A percentile compares a stretch with the other conserved stretches of the same genome.
These are phyloP conservation scores for Stenodera caucasica DNA, from an alignment of 2,888 invertebrate genomes.

Conservation along the genomic window DNA sequence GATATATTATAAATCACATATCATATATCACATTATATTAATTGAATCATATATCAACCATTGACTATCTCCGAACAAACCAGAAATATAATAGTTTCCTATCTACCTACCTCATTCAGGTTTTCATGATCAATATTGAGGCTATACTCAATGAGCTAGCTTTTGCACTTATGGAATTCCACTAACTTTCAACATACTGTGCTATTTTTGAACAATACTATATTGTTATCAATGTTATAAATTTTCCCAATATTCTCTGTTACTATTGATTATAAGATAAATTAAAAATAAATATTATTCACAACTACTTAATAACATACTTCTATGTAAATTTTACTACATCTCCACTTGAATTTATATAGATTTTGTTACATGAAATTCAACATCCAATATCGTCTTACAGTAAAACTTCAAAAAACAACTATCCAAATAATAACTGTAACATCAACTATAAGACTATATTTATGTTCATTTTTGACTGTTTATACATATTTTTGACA, in stretches of 20 bases:
- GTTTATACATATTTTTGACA: too few species aligned
- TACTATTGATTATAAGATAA: background rate
- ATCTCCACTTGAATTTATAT: too few species aligned
- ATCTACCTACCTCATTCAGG: slow-evolving; percentile 17
- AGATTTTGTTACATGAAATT: too few species aligned
- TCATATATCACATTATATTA: slow-evolving; percentile 26
- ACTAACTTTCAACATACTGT: slow-evolving; percentile 16
- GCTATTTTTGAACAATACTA: slow-evolving; percentile 23
- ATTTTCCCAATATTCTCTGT: slow-evolving; percentile 14
- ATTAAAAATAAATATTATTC: background rate
- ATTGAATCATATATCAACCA: slow-evolving; percentile 29
- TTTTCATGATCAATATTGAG: slow-evolving; percentile 19
- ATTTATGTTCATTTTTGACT: too few species aligned
- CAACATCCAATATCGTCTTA: too few species aligned
- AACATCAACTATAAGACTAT: background rate
- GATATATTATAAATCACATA: background rate
- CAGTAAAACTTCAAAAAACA: slow-evolving; percentile 9
- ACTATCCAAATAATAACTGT: slow-evolving; percentile 5
- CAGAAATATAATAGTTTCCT: slow-evolving; percentile 20
- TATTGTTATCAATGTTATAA: slow-evolving; percentile 19
- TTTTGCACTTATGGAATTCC: slow-evolving; percentile 18
- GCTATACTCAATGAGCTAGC: slow-evolving; percentile 17
- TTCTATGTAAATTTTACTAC: too few species aligned
- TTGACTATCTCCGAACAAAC: slow-evolving; percentile 13
- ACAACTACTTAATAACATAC: too few species aligned